These are phyloP conservation scores for Acomys russatus DNA, from an alignment of 2,797 vertebrate genomes.

Conservation along the genomic window DNA sequence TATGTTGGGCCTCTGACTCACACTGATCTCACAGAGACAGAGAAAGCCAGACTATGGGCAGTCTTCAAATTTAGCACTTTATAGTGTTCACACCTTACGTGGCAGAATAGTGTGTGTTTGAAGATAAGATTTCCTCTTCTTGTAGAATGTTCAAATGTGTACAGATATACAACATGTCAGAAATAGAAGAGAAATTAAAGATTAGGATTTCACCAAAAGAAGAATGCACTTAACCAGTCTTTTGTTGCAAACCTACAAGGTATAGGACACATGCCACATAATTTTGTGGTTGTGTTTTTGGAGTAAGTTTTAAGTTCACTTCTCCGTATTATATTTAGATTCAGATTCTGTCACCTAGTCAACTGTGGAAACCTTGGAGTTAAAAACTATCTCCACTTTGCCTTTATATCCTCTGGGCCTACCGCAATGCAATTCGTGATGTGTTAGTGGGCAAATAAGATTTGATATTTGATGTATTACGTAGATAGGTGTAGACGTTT, in stretches of 20 bases:
- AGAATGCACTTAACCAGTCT: background rate
- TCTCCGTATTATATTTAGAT: background rate
- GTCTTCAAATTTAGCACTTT: background rate
- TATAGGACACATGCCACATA: background rate
- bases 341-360: background rate
- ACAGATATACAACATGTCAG: background rate
- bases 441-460: background rate
- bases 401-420: background rate
- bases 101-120: background rate
- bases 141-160: background rate
- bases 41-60: background rate
- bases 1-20: background rate
- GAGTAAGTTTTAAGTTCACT: background rate
- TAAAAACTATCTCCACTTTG: background rate
- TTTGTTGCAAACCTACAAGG: background rate
- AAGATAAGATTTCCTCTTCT: background rate
- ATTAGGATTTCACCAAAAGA: background rate
- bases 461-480: background rate
- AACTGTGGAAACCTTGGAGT: background rate
- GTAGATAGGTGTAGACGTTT: background rate
- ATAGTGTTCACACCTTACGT: background rate
- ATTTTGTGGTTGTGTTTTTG: background rate
- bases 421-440: background rate
- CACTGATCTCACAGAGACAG: background rate
- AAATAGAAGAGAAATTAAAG: background rate